A percentile compares a stretch with the other conserved stretches of the same genome.
Conservation (phyloP, 1,140 invertebrate genomes). For the Coboldia fuscipes region DNA sequence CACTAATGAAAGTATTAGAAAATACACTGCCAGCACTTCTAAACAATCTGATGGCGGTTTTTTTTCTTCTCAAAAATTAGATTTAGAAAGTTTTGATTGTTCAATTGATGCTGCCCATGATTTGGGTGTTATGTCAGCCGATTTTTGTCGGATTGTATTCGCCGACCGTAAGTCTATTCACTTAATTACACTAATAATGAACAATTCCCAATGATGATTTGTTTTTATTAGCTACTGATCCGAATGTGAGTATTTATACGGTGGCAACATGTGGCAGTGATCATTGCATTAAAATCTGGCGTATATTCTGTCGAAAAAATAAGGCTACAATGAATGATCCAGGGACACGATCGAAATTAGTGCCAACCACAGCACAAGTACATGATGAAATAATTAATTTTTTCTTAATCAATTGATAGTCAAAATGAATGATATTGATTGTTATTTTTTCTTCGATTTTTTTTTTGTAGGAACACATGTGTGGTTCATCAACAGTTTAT, state of each 20-base stretch:
- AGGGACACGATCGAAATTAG: constrained; percentile 6
- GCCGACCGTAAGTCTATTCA: constrained; percentile 14
- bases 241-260: constrained; percentile 23
- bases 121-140: constrained; percentile 42
- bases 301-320: constrained; percentile 4
- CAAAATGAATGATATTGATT: background rate
- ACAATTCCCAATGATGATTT: constrained; percentile 1
- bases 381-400: too few relatives aligned
- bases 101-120: constrained; percentile 46
- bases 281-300: constrained; percentile 51
- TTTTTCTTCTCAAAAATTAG: background rate
- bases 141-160: constrained; percentile 26
- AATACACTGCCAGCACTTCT: too few relatives aligned
- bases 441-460: too few relatives aligned
- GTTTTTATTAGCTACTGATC: constrained; percentile 1
- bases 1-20: constrained; percentile 7
- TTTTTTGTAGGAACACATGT: constrained; percentile 1
- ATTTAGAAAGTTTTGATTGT: background rate
- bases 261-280: constrained; percentile 50
- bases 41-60: too few relatives aligned
- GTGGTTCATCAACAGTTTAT: constrained; percentile 1
- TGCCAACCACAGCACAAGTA: background rate
- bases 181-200: constrained; percentile 2
- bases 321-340: too few relatives aligned
- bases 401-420: background rate